A percentile compares a stretch with the other conserved stretches of the same genome.
phyloP scores from a whole-genome alignment of 2,888 invertebrate species.

The Listrodromus nycthemerus region DNA sequence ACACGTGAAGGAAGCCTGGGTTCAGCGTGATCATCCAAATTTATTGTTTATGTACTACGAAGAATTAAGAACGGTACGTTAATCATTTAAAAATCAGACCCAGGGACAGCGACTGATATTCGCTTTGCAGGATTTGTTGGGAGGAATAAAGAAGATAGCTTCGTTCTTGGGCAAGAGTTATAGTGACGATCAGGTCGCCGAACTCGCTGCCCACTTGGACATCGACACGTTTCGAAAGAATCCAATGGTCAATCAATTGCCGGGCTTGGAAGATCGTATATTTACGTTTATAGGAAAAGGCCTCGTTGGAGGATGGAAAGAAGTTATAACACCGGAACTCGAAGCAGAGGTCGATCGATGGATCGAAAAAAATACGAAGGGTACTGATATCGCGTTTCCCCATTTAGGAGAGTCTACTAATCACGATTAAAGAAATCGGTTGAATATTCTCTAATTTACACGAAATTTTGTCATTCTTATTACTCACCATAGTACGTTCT shows the following conservation, averaged over 20 bases:
- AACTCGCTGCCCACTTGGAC: constrained; percentile 90
- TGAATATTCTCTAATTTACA: no score
- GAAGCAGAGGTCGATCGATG: constrained; percentile 88
- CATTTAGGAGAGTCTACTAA: not conserved
- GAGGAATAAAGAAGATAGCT: constrained; percentile 86
- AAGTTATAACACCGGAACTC: constrained; percentile 89
- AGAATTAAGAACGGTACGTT: constrained; percentile 89
- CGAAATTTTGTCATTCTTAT: no score
- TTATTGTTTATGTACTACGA: constrained; percentile 93
- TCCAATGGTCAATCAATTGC: constrained; percentile 89
- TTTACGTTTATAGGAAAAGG: constrained; percentile 90
- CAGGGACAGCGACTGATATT: not conserved
- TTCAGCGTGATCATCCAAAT: constrained; percentile 88
- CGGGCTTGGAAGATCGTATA: constrained; percentile 88
- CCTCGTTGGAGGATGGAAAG: constrained; percentile 89
- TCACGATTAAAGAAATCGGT: no score
- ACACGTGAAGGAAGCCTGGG: constrained; percentile 92
- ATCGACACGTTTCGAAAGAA: constrained; percentile 94
- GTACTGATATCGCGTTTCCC: constrained; percentile 85
- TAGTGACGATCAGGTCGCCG: constrained; percentile 86
- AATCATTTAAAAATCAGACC: not conserved
- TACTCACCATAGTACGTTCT: no score
- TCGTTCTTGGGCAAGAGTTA: constrained; percentile 88
- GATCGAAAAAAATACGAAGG: constrained; percentile 88
- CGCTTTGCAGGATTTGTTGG: not conserved